Evolutionary conservation across 1,140 invertebrate species (phyloP).

Genomic region (Zaprionus camerounensis): DNA sequence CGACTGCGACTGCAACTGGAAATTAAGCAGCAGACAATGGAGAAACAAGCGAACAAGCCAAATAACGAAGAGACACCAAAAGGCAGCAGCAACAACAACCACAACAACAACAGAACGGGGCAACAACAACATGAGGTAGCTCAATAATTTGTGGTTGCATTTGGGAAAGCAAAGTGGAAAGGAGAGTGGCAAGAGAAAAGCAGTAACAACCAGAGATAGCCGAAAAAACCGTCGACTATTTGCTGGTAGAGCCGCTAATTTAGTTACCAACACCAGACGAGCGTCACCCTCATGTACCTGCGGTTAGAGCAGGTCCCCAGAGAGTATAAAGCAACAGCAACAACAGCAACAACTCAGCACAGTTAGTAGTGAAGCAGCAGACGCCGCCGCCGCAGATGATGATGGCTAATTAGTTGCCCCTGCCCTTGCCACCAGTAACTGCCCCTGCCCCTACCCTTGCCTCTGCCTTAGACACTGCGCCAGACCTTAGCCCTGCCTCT

Average conservation of each 20-base stretch:
- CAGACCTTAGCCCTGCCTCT: too few species aligned
- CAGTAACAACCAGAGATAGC: slow-evolving; percentile 22
- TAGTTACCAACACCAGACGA: slow-evolving; percentile 67
- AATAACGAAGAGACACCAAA: slow-evolving; percentile 41
- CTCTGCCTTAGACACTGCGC: neutral
- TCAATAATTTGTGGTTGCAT: slow-evolving; percentile 65
- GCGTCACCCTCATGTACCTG: slow-evolving; percentile 69
- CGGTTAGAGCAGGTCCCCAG: slow-evolving; percentile 46
- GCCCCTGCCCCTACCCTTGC: too few species aligned
- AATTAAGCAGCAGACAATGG: slow-evolving; percentile 64
- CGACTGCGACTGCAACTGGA: slow-evolving; percentile 73
- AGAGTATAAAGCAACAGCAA: neutral
- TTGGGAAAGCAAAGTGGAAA: slow-evolving; percentile 9
- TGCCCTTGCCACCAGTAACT: neutral
- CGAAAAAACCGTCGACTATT: slow-evolving; percentile 38
- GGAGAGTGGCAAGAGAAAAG: slow-evolving; percentile 25
- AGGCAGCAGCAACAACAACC: slow-evolving; percentile 25
- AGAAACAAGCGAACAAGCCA: slow-evolving; percentile 30
- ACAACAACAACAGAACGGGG: slow-evolving; percentile 16
- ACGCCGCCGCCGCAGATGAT: slow-evolving; percentile 70
- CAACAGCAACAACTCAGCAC: slow-evolving; percentile 17
- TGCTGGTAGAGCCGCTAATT: slow-evolving; percentile 65
- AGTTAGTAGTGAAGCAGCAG: slow-evolving; percentile 52
- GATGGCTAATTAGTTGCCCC: slow-evolving; percentile 71
- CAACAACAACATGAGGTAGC: slow-evolving; percentile 37